Evolutionary conservation across 2,113 vertebrate species (phyloP), one percentile per base, ranked within the genome.

Genomic region (Cyanoderma ruficeps): DNA sequence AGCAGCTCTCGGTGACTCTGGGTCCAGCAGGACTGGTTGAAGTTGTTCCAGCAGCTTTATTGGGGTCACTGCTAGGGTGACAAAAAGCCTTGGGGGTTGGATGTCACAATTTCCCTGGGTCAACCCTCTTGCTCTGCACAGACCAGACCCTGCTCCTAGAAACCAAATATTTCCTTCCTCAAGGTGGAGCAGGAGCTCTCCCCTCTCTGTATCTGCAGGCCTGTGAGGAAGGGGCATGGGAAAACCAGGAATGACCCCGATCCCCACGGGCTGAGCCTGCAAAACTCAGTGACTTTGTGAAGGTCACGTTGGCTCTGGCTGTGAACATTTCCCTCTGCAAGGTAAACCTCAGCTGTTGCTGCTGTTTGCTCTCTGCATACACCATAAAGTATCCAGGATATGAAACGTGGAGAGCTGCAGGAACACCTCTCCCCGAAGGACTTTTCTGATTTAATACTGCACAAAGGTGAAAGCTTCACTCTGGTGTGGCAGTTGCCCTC

Each of bases 171-270:
- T 46, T 95, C 49, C 84, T 90, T 89, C 89, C 84, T 91, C 53
- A 27, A 46, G 93, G 61, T 79, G 89, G 49, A 84, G 81, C 93
- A 95, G 80, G 79, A 75, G 65, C 81, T 94, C 69, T 94, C 77
- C 28, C 25, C 22, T 68, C 57, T 8, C 64, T 18, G 37, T 28
- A 55, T 37, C 80, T 71, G 27, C 33, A 23, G 35, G 21, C 37
- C 4, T 18, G 41, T 27, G 49, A 57, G 67, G 64, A 60, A 35
- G 53, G 37, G 41, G 10, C 15, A 8, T 11, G 25, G 76, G 53
- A 49, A 17, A 28, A 77, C 12, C 11, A 57, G 7, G 16, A 79
- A 18, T 52, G 75, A 11, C 12, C 33, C 59, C 11, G 11, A 83
- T 46, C 17, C 46, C 42, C 61, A 24, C 1, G 39, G 27, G 6